Base-by-base conservation (phyloP, 2,888 invertebrate genomes). In the Magallana nippona region DNA sequence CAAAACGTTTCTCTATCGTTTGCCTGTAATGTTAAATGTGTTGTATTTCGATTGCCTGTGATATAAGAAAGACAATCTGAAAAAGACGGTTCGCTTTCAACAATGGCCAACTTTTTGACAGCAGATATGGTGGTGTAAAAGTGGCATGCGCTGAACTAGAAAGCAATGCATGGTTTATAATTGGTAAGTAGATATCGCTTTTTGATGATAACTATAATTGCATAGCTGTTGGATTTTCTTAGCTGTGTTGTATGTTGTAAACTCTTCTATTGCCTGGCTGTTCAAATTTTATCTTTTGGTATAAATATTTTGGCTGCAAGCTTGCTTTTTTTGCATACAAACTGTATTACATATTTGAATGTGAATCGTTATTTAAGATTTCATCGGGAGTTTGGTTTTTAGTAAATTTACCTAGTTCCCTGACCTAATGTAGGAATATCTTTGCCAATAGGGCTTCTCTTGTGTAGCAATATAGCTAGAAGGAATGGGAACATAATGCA, bases 351-450 rank as follows among this genome's bases (percentile, higher is more conserved):
- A 44, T 57, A 13, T 78, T 44, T 78, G 57, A 78, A 22, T 71
- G 71, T 71, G 13, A 32, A 13, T 71, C 27, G 27, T 71, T 60
- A 60, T 58, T 17, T 17, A 84, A 63, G 85, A 84, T 86, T 86
- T 86, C 85, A 86, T 86, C 85, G 85, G 85, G 85, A 86, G 60
- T 77, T 82, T 84, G 83, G 71, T 85, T 85, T 44, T 15, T 82
- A 89, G 88, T 85, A 84, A 79, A 57, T 71, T 56, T 32, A 57
- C 56, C n/a, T 82, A 77, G 71, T 77, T 56, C 55, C 55, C 56
- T 78, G 19, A 71, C 27, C 57, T 58, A 78, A 17, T n/a, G 19
- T 32, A 22, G n/a, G 57, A 22, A 19, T 19, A 55, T 27, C 77
- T 82, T 71, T 15, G 71, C 71, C 71, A 22, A 22, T 71, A 71